Evolutionary conservation across 1,140 invertebrate genomes (phyloP).

Genomic region (Zaprionus nigranus): DNA sequence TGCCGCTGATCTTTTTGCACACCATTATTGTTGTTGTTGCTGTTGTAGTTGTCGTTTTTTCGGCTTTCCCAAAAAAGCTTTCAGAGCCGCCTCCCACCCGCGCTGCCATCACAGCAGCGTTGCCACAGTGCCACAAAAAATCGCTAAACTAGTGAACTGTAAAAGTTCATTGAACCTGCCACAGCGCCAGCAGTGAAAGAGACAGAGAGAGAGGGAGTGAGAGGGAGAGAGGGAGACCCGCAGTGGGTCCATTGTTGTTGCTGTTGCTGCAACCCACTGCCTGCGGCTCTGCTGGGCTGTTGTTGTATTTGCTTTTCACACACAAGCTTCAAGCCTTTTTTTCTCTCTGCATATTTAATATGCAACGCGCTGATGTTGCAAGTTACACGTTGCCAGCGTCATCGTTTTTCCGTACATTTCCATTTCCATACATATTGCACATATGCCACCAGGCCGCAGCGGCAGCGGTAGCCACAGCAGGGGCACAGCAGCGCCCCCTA

Average conservation of each 20-base stretch:
- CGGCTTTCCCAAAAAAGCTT: slow-evolving; percentile 55
- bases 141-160: slow-evolving; percentile 82
- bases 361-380: slow-evolving; percentile 74
- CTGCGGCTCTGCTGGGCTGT: slow-evolving; percentile 39
- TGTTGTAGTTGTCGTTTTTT: slow-evolving; percentile 36
- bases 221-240: not conserved
- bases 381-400: slow-evolving; percentile 60
- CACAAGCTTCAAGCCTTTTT: slow-evolving; percentile 44
- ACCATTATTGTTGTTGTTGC: slow-evolving; percentile 59
- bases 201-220: not conserved
- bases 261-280: slow-evolving; percentile 48
- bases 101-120: slow-evolving; percentile 14
- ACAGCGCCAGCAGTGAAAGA: slow-evolving; percentile 23
- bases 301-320: slow-evolving; percentile 55
- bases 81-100: slow-evolving; percentile 16
- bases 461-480: slow-evolving; percentile 5
- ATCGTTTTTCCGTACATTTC: slow-evolving; percentile 43
- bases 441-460: slow-evolving; percentile 46
- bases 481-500: slow-evolving; percentile 11
- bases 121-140: slow-evolving; percentile 66
- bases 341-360: slow-evolving; percentile 65
- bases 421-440: slow-evolving; percentile 54
- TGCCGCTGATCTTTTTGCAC: slow-evolving; percentile 48
- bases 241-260: slow-evolving; percentile 9
- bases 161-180: slow-evolving; percentile 79